Base-by-base conservation (phyloP, 2,797 vertebrate species). In the Clarias pachynema region DNA sequence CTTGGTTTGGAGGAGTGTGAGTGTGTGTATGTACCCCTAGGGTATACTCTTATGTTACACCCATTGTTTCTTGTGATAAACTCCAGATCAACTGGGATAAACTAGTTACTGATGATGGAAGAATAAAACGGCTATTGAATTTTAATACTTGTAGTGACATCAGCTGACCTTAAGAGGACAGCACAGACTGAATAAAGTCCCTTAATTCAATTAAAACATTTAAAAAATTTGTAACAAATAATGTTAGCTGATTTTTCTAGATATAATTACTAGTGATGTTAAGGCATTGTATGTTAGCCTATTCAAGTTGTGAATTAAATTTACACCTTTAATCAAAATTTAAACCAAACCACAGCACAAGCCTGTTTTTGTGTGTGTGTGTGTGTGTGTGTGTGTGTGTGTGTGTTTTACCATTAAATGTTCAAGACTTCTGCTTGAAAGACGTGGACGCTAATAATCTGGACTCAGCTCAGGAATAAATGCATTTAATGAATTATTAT, bases 151-250 rank as follows among this genome's bases (percentile, higher is more conserved):
- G 83, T 49, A 84, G 57, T 89, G 37, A 49, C 26, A 31, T 1
- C 4, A 9, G 4, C 29, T 80, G 14, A 62, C 86, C 89, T 87
- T 72, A 59, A 65, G 86, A 31, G 85, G 88, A 87, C 86, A 68
- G 31, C 70, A 86, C 22, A 1, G 79, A 12, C 77, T 62, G 3
- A 9, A 44, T 63, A 1, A 53, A 16, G 3, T 40, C 22, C 37
- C 22, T 12, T 12, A 37, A 40, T 40, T 44, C 0, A 18, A 49
- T 49, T 49, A 31, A 68, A 1, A 37, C 7, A 9, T 69, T 68
- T 6, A 5, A 24, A 24, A 10, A 40, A 8, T 40, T 40, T 10
- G 37, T 44, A 73, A n/a, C 22, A 22, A 53, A 26, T 26, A 9
- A 24, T 16, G 14, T 44, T 44, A 14, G 44, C 9, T 53, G 14